A percentile compares a stretch with the other conserved stretches of the same genome.
Evolutionary conservation across 2,113 vertebrate species (phyloP).

Genomic region (Diglossa brunneiventris): DNA sequence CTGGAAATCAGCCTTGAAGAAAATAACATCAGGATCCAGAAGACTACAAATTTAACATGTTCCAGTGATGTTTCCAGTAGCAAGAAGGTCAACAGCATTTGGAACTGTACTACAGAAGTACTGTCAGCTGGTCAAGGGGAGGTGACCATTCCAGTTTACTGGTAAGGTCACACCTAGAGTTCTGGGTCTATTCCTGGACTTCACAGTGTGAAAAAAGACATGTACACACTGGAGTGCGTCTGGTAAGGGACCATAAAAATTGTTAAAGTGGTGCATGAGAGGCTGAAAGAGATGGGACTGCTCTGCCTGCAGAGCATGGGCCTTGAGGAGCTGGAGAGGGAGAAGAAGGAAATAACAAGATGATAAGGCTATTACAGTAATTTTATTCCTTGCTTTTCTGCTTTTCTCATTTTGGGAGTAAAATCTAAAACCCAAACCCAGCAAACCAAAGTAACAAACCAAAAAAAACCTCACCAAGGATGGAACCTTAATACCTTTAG

Average conservation of each 20-base stretch:
- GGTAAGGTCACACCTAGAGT: background rate
- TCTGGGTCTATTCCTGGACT: background rate
- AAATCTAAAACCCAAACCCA: background rate
- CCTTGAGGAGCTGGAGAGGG: rapidly evolving
- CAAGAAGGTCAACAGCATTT: background rate
- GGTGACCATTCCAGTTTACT: background rate
- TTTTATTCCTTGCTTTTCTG: background rate
- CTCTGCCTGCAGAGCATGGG: background rate
- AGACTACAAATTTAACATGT: background rate
- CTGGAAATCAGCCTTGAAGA: background rate
- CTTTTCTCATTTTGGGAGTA: background rate
- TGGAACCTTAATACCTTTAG: background rate
- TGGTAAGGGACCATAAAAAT: background rate
- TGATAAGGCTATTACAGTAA: background rate
- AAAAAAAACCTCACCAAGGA: rapidly evolving
- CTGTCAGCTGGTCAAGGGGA: background rate
- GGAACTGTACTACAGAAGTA: background rate
- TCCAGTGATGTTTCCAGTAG: background rate
- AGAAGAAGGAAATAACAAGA: background rate
- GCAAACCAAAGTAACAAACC: background rate
- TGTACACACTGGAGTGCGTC: rapidly evolving
- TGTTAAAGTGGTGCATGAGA: background rate
- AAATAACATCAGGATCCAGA: rapidly evolving
- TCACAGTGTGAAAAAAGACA: background rate
- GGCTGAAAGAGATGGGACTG: background rate